Conservation (phyloP, 2,113 vertebrate genomes). For the Lucifuga dentata region DNA sequence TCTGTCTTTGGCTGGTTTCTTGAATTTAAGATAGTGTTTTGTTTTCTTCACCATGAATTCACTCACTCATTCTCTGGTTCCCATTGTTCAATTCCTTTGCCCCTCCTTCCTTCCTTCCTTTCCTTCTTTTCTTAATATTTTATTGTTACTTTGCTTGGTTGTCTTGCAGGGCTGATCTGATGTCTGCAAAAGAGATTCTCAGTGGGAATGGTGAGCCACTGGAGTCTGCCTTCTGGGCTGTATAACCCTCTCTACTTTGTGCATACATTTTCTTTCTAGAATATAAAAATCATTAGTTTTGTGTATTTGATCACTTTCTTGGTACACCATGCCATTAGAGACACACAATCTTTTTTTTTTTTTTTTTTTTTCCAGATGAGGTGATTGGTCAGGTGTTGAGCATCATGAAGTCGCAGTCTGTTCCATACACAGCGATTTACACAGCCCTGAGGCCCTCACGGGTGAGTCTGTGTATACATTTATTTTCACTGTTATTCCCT, state of each 20-base stretch:
- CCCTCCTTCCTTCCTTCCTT: background rate
- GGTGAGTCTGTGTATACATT: conserved; percentile 72
- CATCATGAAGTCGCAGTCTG: conserved; percentile 85
- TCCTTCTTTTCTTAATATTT: background rate
- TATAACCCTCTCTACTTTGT: too few relatives aligned
- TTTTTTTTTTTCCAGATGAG: conserved; percentile 82
- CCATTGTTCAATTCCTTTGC: too few relatives aligned
- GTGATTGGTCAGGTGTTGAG: conserved; percentile 90
- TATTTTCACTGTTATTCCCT: background rate
- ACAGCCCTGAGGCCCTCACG: conserved; percentile 86
- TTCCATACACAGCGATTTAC: conserved; percentile 88
- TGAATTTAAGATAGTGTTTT: background rate
- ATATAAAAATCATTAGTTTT: too few relatives aligned
- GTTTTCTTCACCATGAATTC: background rate
- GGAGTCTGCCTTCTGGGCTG: background rate
- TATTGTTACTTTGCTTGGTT: background rate
- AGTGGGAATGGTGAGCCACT: conserved; percentile 88
- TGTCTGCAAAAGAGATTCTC: conserved; percentile 89
- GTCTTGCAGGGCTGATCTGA: conserved; percentile 82
- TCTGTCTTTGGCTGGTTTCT: background rate
- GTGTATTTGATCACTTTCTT: background rate
- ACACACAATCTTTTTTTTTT: background rate
- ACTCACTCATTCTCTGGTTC: background rate
- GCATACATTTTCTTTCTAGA: too few relatives aligned
- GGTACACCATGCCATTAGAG: background rate